Evolutionary conservation across 2,113 vertebrate genomes (phyloP).

Genomic region (Donacobius atricapilla): DNA sequence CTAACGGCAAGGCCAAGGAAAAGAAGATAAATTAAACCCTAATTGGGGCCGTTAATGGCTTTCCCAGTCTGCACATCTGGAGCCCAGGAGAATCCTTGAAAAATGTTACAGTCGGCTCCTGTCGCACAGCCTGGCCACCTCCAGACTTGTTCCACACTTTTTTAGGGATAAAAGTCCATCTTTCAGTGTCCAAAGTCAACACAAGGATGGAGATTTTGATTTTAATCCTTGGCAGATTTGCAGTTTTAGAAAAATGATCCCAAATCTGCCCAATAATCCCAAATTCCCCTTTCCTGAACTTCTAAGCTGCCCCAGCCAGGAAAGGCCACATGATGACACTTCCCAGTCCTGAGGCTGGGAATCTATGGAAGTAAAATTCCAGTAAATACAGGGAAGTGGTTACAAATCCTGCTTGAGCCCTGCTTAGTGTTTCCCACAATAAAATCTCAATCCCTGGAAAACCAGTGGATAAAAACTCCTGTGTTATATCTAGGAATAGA

Average conservation of each 20-base stretch:
- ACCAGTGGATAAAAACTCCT: not conserved
- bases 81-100: slow-evolving; percentile 76
- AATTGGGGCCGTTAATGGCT: slow-evolving; percentile 83
- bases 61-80: slow-evolving; percentile 78
- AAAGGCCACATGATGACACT: not conserved
- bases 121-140: slow-evolving; percentile 78
- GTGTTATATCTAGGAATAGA: not conserved
- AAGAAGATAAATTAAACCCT: slow-evolving; percentile 85
- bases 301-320: not conserved
- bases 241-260: not conserved
- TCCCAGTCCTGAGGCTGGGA: not conserved
- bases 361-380: not conserved
- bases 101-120: slow-evolving; percentile 82
- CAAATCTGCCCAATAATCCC: not conserved
- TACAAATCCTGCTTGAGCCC: not conserved
- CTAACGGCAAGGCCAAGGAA: slow-evolving; percentile 70
- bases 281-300: not conserved
- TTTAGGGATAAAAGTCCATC: not conserved
- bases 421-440: not conserved
- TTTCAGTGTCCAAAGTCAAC: not conserved
- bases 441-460: not conserved
- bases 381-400: not conserved
- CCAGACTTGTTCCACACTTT: not conserved
- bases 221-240: not conserved
- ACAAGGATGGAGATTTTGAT: not conserved